These are phyloP conservation scores for Tipula helvola DNA, from an alignment of 2,888 invertebrate genomes.

Conservation along the genomic window DNA sequence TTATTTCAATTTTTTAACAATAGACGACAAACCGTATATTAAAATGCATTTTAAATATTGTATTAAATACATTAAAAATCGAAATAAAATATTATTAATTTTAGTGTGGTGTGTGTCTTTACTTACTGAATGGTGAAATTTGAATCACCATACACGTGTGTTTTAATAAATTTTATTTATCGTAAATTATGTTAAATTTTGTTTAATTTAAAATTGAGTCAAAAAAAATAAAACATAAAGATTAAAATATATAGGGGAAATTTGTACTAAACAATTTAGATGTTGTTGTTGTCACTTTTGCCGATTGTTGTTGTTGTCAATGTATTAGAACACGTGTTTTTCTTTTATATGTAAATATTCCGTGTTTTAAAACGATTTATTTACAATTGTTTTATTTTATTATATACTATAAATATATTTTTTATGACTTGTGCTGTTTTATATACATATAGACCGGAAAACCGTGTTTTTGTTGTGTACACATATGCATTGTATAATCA, in stretches of 20 bases:
- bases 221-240: too few relatives aligned
- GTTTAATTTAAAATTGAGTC: too few relatives aligned
- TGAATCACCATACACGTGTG: too few relatives aligned
- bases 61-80: neutral
- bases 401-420: neutral
- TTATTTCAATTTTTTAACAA: neutral
- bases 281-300: neutral
- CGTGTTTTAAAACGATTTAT: neutral
- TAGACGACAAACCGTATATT: neutral
- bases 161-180: too few relatives aligned
- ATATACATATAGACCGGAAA: neutral
- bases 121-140: too few relatives aligned
- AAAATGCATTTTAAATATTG: neutral
- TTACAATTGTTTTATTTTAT: neutral
- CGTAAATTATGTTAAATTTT: neutral
- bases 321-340: neutral
- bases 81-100: neutral
- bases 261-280: neutral
- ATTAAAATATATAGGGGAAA: too few relatives aligned
- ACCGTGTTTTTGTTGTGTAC: neutral
- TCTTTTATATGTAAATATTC: neutral
- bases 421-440: neutral
- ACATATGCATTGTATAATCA: neutral
- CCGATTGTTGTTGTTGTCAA: neutral
- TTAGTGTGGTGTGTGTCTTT: too few relatives aligned